phyloP scores from a whole-genome alignment of 92 coral and sea anemone genomes.

The Montipora capitata region DNA sequence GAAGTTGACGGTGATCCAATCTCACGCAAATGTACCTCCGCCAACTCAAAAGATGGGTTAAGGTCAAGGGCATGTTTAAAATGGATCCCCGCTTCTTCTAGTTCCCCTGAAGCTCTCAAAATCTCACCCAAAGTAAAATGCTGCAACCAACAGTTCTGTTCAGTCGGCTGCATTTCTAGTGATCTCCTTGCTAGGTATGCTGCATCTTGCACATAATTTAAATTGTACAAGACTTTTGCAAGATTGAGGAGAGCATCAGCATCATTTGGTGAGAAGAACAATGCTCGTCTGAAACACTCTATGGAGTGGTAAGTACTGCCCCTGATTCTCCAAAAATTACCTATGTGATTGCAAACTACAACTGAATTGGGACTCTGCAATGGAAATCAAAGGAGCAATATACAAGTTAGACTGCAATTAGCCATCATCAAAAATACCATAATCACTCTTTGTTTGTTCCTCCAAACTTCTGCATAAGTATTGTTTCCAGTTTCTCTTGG shows the following conservation, averaged over 20 bases:
- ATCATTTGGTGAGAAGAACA: slow-evolving; percentile 91
- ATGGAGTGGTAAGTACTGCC: slow-evolving; percentile 98
- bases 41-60: slow-evolving; percentile 97
- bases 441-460: no score
- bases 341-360: slow-evolving; percentile 95
- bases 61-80: slow-evolving; percentile 92
- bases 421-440: neutral
- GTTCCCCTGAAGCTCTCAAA: slow-evolving; percentile 92
- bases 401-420: neutral
- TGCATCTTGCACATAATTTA: slow-evolving; percentile 95
- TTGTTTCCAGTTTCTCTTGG: no score
- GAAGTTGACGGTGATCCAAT: slow-evolving; percentile 88
- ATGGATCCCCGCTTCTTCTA: slow-evolving; percentile 92
- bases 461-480: no score
- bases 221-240: slow-evolving; percentile 93
- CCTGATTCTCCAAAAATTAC: slow-evolving; percentile 96
- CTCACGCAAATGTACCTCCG: slow-evolving; percentile 95
- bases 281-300: slow-evolving; percentile 97
- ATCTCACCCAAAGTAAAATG: slow-evolving; percentile 99
- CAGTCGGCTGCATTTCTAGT: slow-evolving; percentile 96
- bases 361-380: slow-evolving; percentile 97
- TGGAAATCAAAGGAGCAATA: slow-evolving; percentile 11
- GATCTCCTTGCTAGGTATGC: slow-evolving; percentile 91
- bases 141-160: slow-evolving; percentile 98
- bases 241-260: slow-evolving; percentile 98